Conservation (phyloP, 2,888 invertebrate species). For the Arge pagana region DNA sequence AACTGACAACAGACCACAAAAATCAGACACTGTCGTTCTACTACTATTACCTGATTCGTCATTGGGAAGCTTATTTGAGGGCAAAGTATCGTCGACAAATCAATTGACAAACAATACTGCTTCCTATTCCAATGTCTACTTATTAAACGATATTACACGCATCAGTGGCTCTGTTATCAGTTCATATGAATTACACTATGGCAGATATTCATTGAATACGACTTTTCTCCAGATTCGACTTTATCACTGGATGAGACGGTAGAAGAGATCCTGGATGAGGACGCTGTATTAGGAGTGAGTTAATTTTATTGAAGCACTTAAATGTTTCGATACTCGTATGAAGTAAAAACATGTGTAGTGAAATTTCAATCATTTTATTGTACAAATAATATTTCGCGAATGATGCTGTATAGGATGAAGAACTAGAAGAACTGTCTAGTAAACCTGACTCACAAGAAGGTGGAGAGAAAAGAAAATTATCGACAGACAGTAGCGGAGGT, state of each 20-base stretch:
- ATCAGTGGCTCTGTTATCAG: too few species aligned
- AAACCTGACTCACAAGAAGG: conserved; percentile 52
- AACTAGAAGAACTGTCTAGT: conserved; percentile 51
- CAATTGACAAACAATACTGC: not conserved
- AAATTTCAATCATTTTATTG: conserved; percentile 24
- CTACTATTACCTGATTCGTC: too few species aligned
- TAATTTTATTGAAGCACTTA: too few species aligned
- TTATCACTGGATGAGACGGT: conserved; percentile 62
- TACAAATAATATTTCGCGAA: conserved; percentile 19
- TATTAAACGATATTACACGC: too few species aligned
- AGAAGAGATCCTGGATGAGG: conserved; percentile 61
- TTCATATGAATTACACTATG: too few species aligned
- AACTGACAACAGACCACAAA: too few species aligned
- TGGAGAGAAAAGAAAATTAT: conserved; percentile 48
- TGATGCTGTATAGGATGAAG: conserved; percentile 48
- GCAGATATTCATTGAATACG: too few species aligned
- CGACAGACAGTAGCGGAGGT: conserved; percentile 42
- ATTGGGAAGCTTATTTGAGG: not conserved
- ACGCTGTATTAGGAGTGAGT: conserved; percentile 63
- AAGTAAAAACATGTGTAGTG: conserved; percentile 2
- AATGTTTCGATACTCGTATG: not conserved
- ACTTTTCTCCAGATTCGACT: conserved; percentile 47
- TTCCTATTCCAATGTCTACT: not conserved
- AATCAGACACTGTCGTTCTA: too few species aligned
- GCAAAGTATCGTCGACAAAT: not conserved